These are phyloP conservation scores for Hemiprocne comata DNA, from an alignment of 2,113 vertebrate species.

Conservation along the genomic window DNA sequence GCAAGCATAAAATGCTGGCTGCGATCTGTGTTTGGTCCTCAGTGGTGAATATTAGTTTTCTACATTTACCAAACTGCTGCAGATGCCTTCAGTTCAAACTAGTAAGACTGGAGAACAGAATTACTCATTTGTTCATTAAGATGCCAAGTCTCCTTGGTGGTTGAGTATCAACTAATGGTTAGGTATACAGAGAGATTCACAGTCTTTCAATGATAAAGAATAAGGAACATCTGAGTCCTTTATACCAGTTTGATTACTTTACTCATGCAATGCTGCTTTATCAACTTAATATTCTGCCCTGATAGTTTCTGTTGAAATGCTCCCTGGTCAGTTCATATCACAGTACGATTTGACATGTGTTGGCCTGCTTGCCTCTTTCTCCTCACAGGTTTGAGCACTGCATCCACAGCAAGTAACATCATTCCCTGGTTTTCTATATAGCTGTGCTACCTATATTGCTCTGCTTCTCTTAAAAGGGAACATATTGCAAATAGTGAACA, in stretches of 20 bases:
- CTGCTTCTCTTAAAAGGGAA: background rate
- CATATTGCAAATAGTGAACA: background rate
- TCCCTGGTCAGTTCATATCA: background rate
- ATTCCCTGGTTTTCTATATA: background rate
- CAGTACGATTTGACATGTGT: background rate
- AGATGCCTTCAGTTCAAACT: background rate
- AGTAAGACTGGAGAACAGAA: background rate
- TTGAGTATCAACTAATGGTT: background rate
- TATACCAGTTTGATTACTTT: background rate
- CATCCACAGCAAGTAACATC: background rate
- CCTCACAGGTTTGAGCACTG: background rate
- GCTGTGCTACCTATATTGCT: background rate
- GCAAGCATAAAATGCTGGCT: background rate
- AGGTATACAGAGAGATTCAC: background rate
- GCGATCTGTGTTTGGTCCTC: background rate
- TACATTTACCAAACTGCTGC: background rate
- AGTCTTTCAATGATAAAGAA: background rate
- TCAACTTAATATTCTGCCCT: background rate
- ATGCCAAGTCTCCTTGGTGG: background rate
- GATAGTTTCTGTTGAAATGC: background rate
- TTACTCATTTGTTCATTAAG: background rate
- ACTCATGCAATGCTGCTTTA: background rate
- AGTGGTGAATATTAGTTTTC: background rate
- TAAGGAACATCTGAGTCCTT: background rate
- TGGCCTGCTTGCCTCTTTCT: background rate